phyloP scores from a whole-genome alignment of 2,113 vertebrate genomes.

The Tympanuchus pallidicinctus region DNA sequence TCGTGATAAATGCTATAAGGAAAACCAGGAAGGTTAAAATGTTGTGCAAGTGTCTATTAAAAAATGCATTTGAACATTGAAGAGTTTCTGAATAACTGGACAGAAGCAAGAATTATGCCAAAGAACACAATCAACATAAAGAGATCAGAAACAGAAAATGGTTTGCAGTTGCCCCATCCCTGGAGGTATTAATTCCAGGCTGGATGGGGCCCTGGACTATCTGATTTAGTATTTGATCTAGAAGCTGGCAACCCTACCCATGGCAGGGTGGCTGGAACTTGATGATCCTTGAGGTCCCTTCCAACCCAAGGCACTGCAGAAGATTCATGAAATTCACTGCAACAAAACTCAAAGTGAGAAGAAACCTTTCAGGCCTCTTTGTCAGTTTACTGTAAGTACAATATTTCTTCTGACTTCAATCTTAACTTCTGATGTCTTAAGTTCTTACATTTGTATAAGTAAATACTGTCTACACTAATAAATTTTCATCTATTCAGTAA shows the following conservation, averaged over 20 bases:
- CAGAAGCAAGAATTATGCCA: background rate
- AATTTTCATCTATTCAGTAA: conserved; percentile 12
- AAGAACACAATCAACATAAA: background rate
- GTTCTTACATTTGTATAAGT: background rate
- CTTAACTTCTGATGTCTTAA: background rate
- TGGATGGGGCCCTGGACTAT: no score
- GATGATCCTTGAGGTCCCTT: no score
- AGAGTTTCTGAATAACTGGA: background rate
- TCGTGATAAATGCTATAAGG: background rate
- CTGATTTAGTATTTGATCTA: no score
- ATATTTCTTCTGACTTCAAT: background rate
- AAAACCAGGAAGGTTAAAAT: background rate
- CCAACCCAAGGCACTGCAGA: no score
- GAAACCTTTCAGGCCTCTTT: background rate
- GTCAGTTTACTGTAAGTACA: background rate
- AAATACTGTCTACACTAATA: background rate
- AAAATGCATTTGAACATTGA: background rate
- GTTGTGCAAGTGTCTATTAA: background rate
- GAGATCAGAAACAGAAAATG: background rate
- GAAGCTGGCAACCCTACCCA: no score
- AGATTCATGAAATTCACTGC: background rate
- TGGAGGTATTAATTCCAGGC: no score
- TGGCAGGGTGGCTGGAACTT: no score
- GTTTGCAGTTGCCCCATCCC: background rate
- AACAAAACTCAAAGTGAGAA: background rate